phyloP scores from a whole-genome alignment of 2,113 vertebrate species.

The Oryzias woworae region DNA sequence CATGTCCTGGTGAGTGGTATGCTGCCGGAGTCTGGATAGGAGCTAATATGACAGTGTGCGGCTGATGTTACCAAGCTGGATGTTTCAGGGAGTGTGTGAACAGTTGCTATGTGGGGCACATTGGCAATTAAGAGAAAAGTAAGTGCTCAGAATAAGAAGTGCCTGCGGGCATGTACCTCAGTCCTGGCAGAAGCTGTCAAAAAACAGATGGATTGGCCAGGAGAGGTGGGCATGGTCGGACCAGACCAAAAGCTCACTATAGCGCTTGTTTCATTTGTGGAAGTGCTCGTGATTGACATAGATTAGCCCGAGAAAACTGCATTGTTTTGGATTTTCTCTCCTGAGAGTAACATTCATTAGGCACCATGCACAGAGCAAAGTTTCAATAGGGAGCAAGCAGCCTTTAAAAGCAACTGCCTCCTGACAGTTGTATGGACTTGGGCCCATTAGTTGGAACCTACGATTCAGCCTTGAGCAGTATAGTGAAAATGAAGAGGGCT shows the following conservation, averaged over 20 bases:
- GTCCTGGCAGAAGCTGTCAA: conserved; percentile 77
- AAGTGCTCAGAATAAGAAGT: conserved; percentile 53
- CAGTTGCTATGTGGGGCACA: conserved; percentile 61
- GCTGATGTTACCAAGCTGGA: conserved; percentile 61
- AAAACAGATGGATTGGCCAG: conserved; percentile 62
- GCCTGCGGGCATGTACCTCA: conserved; percentile 71
- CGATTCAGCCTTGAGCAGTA: conserved; percentile 77
- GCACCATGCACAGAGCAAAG: conserved; percentile 68
- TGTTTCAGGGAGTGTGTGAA: conserved; percentile 63
- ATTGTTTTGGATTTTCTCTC: conserved; percentile 75
- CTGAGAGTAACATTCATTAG: conserved; percentile 76
- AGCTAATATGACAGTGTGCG: conserved; percentile 64
- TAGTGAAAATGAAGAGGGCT: conserved; percentile 76
- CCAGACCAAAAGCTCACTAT: conserved; percentile 73
- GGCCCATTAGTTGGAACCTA: conserved; percentile 77
- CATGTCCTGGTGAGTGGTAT: conserved; percentile 43
- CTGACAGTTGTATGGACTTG: conserved; percentile 79
- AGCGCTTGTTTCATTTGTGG: conserved; percentile 74
- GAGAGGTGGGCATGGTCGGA: conserved; percentile 62
- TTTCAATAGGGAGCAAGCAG: conserved; percentile 74
- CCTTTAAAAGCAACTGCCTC: conserved; percentile 74
- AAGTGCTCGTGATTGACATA: conserved; percentile 77
- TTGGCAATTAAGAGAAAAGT: conserved; percentile 76
- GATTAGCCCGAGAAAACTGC: conserved; percentile 79
- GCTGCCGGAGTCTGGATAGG: conserved; percentile 42